Evolutionary conservation across 2,797 vertebrate genomes (phyloP).

Genomic region (Limnodromus scolopaceus): DNA sequence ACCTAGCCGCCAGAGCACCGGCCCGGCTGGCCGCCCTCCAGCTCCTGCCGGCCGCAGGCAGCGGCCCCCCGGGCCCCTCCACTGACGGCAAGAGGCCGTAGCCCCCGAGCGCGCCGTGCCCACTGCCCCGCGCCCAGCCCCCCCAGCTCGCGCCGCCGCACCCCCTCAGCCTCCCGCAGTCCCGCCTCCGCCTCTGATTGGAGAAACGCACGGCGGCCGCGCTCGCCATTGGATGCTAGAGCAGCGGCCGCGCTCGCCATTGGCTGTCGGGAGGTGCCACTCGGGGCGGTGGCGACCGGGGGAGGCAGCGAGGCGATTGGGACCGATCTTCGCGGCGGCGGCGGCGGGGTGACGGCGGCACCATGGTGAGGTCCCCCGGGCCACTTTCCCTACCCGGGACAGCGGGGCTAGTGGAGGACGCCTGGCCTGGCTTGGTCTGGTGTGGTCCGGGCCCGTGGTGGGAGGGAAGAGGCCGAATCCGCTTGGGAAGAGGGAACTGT

Average conservation of each 20-base stretch:
- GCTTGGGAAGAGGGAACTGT: background rate
- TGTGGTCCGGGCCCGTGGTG: background rate
- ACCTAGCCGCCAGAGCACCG: background rate
- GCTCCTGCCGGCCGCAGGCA: background rate
- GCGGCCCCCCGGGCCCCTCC: no score
- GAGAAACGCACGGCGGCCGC: background rate
- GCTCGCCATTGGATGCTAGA: background rate
- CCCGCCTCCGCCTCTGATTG: conserved; percentile 61
- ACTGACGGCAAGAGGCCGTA: fast-evolving
- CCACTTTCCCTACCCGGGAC: background rate
- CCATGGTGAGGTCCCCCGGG: conserved; percentile 64
- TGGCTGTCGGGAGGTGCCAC: conserved; percentile 59
- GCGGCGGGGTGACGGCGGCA: background rate
- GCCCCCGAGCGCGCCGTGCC: no score
- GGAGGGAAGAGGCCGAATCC: background rate
- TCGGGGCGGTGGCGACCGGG: conserved; percentile 1
- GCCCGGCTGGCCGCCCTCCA: background rate
- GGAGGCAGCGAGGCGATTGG: background rate
- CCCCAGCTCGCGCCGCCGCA: background rate
- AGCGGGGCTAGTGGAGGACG: no score
- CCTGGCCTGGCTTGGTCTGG: no score
- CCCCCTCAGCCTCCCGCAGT: background rate
- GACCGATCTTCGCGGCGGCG: background rate
- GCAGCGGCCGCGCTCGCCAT: conserved; percentile 13
- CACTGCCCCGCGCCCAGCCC: background rate